Conservation (phyloP, 2,888 invertebrate genomes). For the Hoplodrina ambigua region DNA sequence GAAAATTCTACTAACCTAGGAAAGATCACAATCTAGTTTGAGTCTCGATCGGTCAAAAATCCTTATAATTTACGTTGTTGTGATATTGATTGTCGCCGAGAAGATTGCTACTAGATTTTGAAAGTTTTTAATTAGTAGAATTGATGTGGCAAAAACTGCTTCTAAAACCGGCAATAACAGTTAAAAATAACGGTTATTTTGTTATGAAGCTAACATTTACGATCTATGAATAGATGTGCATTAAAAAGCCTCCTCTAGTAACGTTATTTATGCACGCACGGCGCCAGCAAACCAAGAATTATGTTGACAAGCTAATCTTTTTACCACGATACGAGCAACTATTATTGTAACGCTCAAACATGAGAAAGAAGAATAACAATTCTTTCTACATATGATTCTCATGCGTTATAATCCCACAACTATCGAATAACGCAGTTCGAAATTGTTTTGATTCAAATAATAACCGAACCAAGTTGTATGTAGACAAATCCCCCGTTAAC, state of each 20-base stretch:
- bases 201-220: background rate
- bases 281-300: background rate
- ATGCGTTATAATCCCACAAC: background rate
- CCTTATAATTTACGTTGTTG: no score
- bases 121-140: no score
- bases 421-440: slow-evolving; percentile 6
- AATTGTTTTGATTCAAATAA: slow-evolving; percentile 36
- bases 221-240: background rate
- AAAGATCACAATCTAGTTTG: no score
- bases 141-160: no score
- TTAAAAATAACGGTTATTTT: no score
- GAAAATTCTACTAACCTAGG: no score
- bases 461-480: slow-evolving; percentile 21
- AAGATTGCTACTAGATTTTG: no score
- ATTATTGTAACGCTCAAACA: background rate
- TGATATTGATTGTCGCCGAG: no score
- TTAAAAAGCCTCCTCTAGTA: background rate
- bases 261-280: slow-evolving; percentile 1
- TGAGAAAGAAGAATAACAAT: background rate
- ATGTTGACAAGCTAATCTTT: background rate
- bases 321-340: background rate
- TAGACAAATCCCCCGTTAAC: slow-evolving; percentile 49
- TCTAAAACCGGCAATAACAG: no score
- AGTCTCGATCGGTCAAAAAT: no score
- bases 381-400: background rate